phyloP scores from a whole-genome alignment of 2,797 vertebrate species.

The Parauchenoglanis ngamensis region DNA sequence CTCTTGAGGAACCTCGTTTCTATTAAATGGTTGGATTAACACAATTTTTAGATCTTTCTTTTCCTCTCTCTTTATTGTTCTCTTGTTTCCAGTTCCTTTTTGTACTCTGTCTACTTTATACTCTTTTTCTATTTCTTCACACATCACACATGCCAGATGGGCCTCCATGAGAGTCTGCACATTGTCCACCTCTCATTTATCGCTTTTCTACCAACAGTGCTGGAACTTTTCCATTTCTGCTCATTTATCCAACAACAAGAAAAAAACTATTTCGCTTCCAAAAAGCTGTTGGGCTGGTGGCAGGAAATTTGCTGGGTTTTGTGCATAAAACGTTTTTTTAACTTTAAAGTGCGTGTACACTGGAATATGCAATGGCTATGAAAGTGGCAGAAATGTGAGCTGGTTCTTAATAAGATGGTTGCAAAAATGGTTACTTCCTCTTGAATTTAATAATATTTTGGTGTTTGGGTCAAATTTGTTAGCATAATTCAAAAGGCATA shows the following conservation, averaged over 20 bases:
- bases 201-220: background rate
- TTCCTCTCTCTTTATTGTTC: background rate
- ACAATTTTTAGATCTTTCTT: background rate
- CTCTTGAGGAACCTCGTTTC: background rate
- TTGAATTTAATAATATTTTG: background rate
- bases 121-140: background rate
- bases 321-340: background rate
- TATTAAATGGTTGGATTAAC: background rate
- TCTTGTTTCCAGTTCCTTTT: background rate
- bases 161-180: background rate
- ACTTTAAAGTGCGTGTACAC: background rate
- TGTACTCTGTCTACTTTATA: background rate
- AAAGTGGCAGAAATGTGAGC: background rate
- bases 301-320: background rate
- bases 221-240: background rate
- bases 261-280: background rate
- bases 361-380: background rate
- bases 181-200: background rate
- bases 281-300: background rate
- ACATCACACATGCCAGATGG: conserved; percentile 15
- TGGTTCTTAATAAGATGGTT: background rate
- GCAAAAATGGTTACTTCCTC: background rate
- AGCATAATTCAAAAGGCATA: background rate
- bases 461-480: background rate
- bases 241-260: background rate